These are phyloP conservation scores for Cyprinodon brontotheroides DNA, from an alignment of 2,113 vertebrate species.

Conservation along the genomic window DNA sequence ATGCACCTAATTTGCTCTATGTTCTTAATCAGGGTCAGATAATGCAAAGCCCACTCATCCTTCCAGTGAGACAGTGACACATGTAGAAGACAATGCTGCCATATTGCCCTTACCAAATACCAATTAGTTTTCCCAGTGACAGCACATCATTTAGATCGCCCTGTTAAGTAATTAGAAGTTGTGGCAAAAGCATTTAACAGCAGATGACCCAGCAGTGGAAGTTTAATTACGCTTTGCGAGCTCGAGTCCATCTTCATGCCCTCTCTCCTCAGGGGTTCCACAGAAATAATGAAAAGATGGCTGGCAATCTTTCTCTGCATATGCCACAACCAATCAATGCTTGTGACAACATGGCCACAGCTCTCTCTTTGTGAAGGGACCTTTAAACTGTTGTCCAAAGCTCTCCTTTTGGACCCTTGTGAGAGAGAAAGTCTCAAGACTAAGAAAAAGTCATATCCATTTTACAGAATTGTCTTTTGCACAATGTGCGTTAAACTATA, in stretches of 20 bases:
- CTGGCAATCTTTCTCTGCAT: constrained; percentile 69
- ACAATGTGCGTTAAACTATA: constrained; percentile 10
- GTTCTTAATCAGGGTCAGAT: constrained; percentile 62
- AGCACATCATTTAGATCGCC: constrained; percentile 68
- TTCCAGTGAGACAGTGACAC: constrained; percentile 52
- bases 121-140: constrained; percentile 65
- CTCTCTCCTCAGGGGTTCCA: constrained; percentile 59
- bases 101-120: constrained; percentile 66
- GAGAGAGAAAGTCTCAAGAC: constrained; percentile 19
- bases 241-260: constrained; percentile 63
- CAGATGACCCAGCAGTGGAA: constrained; percentile 69
- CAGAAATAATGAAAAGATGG: constrained; percentile 73
- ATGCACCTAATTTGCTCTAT: constrained; percentile 40
- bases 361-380: constrained; percentile 23
- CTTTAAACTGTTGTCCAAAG: constrained; percentile 48
- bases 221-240: constrained; percentile 77
- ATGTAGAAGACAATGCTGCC: constrained; percentile 56
- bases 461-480: neutral
- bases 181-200: constrained; percentile 72
- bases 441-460: constrained; percentile 4
- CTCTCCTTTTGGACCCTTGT: constrained; percentile 28
- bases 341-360: constrained; percentile 54
- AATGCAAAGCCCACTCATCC: constrained; percentile 33
- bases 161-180: constrained; percentile 73
- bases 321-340: constrained; percentile 73